Evolutionary conservation across 1,140 invertebrate species (phyloP).

Genomic region (Nasonia vitripennis): DNA sequence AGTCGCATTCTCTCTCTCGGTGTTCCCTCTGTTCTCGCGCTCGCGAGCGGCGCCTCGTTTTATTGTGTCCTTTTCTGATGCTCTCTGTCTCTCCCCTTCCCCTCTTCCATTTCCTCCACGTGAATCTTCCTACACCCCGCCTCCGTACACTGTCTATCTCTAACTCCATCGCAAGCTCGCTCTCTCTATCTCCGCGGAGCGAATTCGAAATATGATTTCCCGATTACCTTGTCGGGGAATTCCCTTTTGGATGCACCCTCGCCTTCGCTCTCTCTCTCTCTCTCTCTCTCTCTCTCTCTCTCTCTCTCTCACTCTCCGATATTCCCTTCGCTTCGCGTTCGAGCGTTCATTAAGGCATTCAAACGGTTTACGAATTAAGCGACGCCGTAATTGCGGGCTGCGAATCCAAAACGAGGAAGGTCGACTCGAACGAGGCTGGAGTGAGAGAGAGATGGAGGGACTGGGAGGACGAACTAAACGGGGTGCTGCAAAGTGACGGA

Average conservation of each 20-base stretch:
- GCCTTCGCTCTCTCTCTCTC: background rate
- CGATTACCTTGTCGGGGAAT: constrained; percentile 59
- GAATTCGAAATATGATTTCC: constrained; percentile 62
- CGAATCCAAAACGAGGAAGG: constrained; percentile 59
- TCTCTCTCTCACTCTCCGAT: constrained; percentile 47
- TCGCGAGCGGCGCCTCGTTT: background rate
- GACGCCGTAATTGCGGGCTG: constrained; percentile 61
- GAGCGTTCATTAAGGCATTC: constrained; percentile 63
- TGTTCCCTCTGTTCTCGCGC: background rate
- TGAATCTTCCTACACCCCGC: background rate
- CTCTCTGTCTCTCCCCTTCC: background rate
- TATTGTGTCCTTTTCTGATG: constrained; percentile 25
- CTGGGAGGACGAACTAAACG: background rate
- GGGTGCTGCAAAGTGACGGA: constrained; percentile 1
- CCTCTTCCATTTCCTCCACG: constrained; percentile 10
- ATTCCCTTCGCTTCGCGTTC: constrained; percentile 51
- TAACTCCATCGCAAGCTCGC: background rate
- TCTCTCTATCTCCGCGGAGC: constrained; percentile 27
- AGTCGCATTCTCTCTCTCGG: background rate
- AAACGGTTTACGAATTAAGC: constrained; percentile 64
- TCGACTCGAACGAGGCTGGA: constrained; percentile 13
- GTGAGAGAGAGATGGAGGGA: constrained; percentile 1
- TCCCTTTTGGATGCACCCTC: constrained; percentile 53
- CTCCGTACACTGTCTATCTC: background rate
- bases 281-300: background rate